Conservation (phyloP, 2,888 invertebrate genomes). For the Clunio marinus region DNA sequence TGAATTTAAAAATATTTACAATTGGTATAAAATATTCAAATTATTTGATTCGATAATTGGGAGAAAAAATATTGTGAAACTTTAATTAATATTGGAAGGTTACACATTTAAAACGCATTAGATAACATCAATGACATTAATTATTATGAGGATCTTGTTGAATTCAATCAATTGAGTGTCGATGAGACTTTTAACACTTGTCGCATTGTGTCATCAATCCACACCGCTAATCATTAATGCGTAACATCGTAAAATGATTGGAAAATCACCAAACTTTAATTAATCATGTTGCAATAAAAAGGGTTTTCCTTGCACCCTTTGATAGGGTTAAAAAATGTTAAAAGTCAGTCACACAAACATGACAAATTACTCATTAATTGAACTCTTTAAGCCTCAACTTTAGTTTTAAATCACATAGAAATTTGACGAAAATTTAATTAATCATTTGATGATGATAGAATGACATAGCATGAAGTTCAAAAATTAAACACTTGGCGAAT, state of each 20-base stretch:
- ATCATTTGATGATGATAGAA: not conserved
- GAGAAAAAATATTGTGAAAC: too few relatives aligned
- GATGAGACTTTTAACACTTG: not conserved
- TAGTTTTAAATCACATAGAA: not conserved
- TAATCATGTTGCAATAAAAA: constrained; percentile 10
- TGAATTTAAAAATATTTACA: too few relatives aligned
- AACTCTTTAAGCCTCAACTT: too few relatives aligned
- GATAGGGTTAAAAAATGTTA: constrained; percentile 11
- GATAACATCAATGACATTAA: too few relatives aligned
- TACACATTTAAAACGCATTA: too few relatives aligned
- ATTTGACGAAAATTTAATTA: not conserved
- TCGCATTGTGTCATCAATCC: not conserved
- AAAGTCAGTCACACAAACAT: not conserved
- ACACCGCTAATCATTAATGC: constrained; percentile 1
- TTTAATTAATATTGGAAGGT: too few relatives aligned
- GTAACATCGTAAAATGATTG: constrained; percentile 6
- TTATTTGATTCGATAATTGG: too few relatives aligned
- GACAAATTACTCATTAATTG: constrained; percentile 30
- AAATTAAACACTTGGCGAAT: too few relatives aligned
- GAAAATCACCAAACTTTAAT: constrained; percentile 28
- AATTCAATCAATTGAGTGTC: not conserved
- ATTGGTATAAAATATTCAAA: too few relatives aligned
- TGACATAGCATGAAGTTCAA: too few relatives aligned
- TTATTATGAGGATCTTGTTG: too few relatives aligned
- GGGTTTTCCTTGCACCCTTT: constrained; percentile 13